phyloP scores from a whole-genome alignment of 2,888 invertebrate species.

The Synergus umbraculus region DNA sequence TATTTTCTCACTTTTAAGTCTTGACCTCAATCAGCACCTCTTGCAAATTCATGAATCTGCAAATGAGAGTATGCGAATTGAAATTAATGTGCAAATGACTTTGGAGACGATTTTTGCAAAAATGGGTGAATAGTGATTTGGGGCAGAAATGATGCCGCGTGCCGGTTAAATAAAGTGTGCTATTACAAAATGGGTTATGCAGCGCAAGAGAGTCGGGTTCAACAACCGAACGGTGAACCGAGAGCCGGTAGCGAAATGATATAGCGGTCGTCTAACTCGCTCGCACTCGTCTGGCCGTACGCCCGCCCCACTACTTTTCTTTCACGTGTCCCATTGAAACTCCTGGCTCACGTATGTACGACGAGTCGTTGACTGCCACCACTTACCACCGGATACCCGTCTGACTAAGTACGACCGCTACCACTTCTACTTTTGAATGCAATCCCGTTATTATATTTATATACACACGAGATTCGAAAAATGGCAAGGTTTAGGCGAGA shows the following conservation, averaged over 20 bases:
- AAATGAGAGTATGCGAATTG: no score
- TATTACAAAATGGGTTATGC: conserved; percentile 78
- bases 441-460: conserved; percentile 15
- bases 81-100: not conserved
- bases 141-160: conserved; percentile 71
- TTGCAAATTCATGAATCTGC: not conserved
- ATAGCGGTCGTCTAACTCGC: conserved; percentile 69
- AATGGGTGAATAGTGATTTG: conserved; percentile 47
- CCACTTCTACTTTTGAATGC: conserved; percentile 70
- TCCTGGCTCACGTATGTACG: conserved; percentile 66
- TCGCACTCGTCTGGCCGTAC: conserved; percentile 60
- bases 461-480: not conserved
- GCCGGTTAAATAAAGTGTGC: conserved; percentile 75
- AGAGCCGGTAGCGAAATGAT: conserved; percentile 72
- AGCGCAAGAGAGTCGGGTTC: conserved; percentile 75
- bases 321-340: conserved; percentile 70
- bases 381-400: conserved; percentile 56
- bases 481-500: not conserved
- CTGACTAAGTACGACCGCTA: conserved; percentile 61
- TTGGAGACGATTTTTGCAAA: not conserved
- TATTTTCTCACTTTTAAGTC: not conserved
- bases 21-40: not conserved
- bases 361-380: conserved; percentile 63
- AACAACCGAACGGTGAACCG: conserved; percentile 71
- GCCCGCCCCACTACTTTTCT: conserved; percentile 59